These are phyloP conservation scores for Limnodromus scolopaceus DNA, from an alignment of 2,797 vertebrate species.

Conservation along the genomic window DNA sequence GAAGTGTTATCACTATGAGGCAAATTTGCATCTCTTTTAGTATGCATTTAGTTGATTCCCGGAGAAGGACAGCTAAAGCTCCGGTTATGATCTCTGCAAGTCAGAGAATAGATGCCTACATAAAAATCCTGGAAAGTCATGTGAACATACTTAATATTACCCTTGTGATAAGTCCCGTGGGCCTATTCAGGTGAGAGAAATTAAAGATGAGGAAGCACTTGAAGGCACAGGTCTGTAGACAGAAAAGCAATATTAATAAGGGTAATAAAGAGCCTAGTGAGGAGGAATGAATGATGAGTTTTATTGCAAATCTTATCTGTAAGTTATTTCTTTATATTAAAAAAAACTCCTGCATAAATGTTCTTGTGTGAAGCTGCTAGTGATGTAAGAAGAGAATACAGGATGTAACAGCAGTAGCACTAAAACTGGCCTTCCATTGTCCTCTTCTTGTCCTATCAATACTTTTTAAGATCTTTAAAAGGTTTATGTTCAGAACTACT, in stretches of 20 bases:
- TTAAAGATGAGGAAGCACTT: neutral
- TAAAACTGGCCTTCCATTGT: neutral
- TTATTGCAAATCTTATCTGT: slow-evolving; percentile 30
- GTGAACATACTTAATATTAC: neutral
- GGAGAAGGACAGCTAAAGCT: neutral
- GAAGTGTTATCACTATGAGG: neutral
- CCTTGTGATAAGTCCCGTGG: neutral
- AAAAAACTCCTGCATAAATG: neutral
- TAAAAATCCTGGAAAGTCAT: neutral
- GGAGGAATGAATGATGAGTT: neutral
- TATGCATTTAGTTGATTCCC: neutral
- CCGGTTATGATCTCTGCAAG: neutral
- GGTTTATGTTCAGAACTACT: neutral
- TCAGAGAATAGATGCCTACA: neutral
- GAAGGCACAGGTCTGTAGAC: neutral
- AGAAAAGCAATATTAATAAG: slow-evolving; percentile 34
- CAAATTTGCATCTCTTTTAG: neutral
- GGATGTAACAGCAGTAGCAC: neutral
- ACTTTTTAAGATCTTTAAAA: neutral
- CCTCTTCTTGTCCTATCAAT: neutral
- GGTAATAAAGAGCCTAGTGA: slow-evolving; percentile 28
- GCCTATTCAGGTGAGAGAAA: slow-evolving; percentile 40
- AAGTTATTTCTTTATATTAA: neutral
- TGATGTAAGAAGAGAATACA: neutral
- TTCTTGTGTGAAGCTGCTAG: neutral